A percentile compares a stretch with the other conserved stretches of the same genome.
Evolutionary conservation across 1,140 invertebrate genomes (phyloP).

Genomic region (Polypedilum pembai): DNA sequence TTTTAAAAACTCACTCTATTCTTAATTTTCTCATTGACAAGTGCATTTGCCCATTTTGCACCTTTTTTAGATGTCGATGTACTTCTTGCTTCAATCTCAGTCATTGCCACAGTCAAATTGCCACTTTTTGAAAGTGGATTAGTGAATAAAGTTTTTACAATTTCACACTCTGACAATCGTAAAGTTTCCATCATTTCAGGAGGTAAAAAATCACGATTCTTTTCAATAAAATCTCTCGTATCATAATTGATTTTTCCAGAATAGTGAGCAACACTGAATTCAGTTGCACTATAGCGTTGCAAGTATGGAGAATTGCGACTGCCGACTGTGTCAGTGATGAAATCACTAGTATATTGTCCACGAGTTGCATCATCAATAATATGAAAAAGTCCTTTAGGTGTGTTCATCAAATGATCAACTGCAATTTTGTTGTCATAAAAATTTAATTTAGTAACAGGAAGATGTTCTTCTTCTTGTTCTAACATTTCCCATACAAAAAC

Average conservation of each 20-base stretch:
- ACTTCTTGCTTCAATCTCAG: conserved; percentile 37
- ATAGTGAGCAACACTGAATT: conserved; percentile 75
- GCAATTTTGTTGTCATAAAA: conserved; percentile 84
- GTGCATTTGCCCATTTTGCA: conserved; percentile 45
- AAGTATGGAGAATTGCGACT: conserved; percentile 52
- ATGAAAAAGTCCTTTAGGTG: conserved; percentile 74
- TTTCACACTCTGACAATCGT: conserved; percentile 62
- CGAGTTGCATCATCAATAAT: conserved; percentile 85
- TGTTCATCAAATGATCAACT: conserved; percentile 76
- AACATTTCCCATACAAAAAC: conserved; percentile 85
- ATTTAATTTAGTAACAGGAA: conserved; percentile 59
- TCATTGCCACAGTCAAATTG: conserved; percentile 54
- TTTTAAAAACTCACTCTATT: conserved; percentile 38
- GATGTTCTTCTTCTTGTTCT: conserved; percentile 76
- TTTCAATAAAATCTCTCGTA: conserved; percentile 69
- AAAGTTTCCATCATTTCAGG: conserved; percentile 78
- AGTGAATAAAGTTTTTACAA: conserved; percentile 70
- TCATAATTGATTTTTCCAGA: conserved; percentile 78
- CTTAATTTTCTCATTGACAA: conserved; percentile 50
- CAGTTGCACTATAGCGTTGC: conserved; percentile 54
- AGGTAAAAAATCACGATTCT: conserved; percentile 81
- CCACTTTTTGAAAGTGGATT: conserved; percentile 81
- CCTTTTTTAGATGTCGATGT: conserved; percentile 32
- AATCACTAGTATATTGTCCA: conserved; percentile 45
- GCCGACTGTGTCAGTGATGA: conserved; percentile 50